phyloP scores from a whole-genome alignment of 2,113 vertebrate species.

The Numenius arquata region DNA sequence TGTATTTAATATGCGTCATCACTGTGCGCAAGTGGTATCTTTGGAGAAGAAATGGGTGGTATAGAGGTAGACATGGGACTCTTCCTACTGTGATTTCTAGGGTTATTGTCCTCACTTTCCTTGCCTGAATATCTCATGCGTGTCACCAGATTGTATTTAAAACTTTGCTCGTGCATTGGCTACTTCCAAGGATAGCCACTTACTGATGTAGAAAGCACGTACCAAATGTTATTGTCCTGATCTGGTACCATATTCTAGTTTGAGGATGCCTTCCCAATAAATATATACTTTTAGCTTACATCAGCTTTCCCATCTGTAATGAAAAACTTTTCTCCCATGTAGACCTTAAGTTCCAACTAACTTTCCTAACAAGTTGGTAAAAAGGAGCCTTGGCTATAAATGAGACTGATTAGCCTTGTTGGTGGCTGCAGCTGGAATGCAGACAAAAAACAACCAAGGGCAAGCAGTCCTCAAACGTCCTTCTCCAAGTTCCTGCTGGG shows the following conservation, averaged over 20 bases:
- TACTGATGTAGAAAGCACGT: accelerated
- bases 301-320: neutral
- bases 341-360: neutral
- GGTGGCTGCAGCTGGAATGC: neutral
- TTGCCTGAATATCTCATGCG: neutral
- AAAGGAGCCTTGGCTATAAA: neutral
- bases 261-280: neutral
- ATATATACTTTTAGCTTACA: neutral
- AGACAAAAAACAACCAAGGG: neutral
- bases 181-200: neutral
- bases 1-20: neutral
- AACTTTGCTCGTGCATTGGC: neutral
- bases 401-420: neutral
- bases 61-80: neutral
- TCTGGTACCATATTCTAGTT: neutral
- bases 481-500: neutral
- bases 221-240: neutral
- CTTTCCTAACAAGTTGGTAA: neutral
- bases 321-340: neutral
- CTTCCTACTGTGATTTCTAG: neutral
- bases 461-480: neutral
- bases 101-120: neutral
- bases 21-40: neutral
- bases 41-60: neutral
- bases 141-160: neutral